Conservation (phyloP, 2,888 invertebrate genomes). For the Hipparchia semele region DNA sequence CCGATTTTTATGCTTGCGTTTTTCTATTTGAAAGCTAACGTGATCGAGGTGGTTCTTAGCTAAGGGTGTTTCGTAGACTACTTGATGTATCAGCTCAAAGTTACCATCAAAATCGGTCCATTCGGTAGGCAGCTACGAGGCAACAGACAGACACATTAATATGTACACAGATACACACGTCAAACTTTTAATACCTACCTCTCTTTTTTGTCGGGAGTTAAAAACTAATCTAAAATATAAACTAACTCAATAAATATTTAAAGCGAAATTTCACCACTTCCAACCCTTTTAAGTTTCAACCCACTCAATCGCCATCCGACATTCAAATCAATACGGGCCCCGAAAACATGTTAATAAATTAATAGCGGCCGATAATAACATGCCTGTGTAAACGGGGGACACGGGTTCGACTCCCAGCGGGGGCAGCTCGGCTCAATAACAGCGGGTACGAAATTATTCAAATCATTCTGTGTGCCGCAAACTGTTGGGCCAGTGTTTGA, state of each 20-base stretch:
- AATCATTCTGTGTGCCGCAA: constrained; percentile 27
- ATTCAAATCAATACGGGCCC: constrained; percentile 29
- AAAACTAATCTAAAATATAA: not conserved
- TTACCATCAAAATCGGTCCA: no score
- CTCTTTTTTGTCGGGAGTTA: no score
- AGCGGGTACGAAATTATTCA: constrained; percentile 37
- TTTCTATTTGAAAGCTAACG: no score
- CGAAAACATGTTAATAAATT: constrained; percentile 33
- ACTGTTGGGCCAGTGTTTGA: constrained; percentile 24
- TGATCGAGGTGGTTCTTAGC: no score
- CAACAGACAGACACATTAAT: no score
- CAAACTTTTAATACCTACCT: no score
- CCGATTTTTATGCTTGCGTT: no score
- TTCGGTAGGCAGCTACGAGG: no score
- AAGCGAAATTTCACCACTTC: constrained; percentile 12
- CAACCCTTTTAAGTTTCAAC: not conserved
- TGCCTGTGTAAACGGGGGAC: constrained; percentile 34
- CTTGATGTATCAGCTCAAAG: no score
- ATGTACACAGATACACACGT: no score
- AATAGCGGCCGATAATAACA: constrained; percentile 37
- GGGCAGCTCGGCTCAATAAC: constrained; percentile 35
- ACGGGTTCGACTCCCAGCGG: constrained; percentile 40
- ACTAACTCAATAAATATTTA: constrained; percentile 23
- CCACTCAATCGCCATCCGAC: not conserved
- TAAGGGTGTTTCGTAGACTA: no score